Evolutionary conservation across 2,888 invertebrate genomes (phyloP), one percentile per base, ranked within the genome.

Genomic region (Lasioglossum villosulum): DNA sequence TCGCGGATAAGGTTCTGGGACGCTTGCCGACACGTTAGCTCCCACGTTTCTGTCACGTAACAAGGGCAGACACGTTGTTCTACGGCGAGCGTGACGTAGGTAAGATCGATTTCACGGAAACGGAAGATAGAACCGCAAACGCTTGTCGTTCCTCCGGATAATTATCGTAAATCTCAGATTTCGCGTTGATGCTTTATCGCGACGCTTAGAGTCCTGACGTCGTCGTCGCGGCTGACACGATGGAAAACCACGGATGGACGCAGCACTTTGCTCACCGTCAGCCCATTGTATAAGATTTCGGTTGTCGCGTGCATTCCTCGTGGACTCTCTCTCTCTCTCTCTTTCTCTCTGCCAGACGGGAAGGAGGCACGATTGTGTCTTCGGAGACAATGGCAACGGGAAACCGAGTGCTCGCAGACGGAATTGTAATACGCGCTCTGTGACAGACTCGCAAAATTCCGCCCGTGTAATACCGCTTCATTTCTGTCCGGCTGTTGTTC

Each of bases 221-320:
- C 8, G 52, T 48, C 48, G 48, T 48, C 52, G 52, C 30, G 80
- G 82, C 90, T 90, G 89, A 88, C 86, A 34, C 71, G 82, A 34
- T 42, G 23, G 66, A 83, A 87, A 87, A 68, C 39, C 45, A 48
- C 63, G 82, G 16, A 23, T 37, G 27, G 68, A 78, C 83, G 30
- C 59, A 63, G 66, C 37, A 75, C 48, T 63, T 74, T 39, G 80
- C 37, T 27, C 73, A 75, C n/a, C 73, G 75, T 77, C 73, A 70
- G 39, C 72, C 37, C 30, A 30, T 52, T 63, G 78, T 68, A 75
- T 80, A 78, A n/a, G 37, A 71, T 80, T 86, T 78, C 78, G 75
- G 34, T 71, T 39, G 78, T 23, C 59, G n/a, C 45, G 30, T 71
- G 75, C 80, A 80, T 80, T 79, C 68, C 59, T 77, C 48, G 34